Base-by-base conservation (phyloP, 2,113 vertebrate species). In the Cynocephalus volans region DNA sequence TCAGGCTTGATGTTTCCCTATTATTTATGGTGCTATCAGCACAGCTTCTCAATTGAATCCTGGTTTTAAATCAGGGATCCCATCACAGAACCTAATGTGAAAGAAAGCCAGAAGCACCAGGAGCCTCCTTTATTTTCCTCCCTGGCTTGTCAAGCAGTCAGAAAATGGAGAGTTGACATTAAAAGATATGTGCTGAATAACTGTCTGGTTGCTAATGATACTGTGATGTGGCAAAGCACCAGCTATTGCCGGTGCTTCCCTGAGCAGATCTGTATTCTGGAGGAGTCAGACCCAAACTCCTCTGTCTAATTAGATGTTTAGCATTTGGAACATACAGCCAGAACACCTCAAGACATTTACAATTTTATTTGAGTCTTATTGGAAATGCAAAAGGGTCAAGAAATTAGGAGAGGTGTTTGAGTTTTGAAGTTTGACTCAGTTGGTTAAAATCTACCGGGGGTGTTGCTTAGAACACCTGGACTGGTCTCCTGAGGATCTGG, bases 221-320 rank as follows among this genome's bases (percentile, higher is more conserved):
- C 76, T 48, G 70, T 54, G 75, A 79, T 36, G 56, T 90, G 89
- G 87, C 12, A 3, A 67, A 82, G 65, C 64, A 76, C 33, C 67
- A 97, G 92, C 67, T 67, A 69, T 36, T 70, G 80, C 62, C 45
- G 64, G 56, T 18, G 70, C 84, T 72, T 11, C 93, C 11, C 33
- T 10, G 3, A 58, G 88, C 67, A 79, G 50, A 88, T 58, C 90
- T 90, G 92, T 93, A 77, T 97, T 97, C 93, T 81, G 17, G 89
- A 90, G 41, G 93, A 76, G 88, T 41, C 94, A 91, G 58, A 62
- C 80, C 87, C 93, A 6, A 82, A 73, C 64, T 95, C 19, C 77
- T 97, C 45, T 89, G 91, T 88, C 95, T 95, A 96, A 95, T 98
- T 96, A 90, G 90, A 97, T 83, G 80, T 85, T 97, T 75, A 95